Percentiles rank a stretch among this genome's conserved stretches.
Evolutionary conservation across 1,140 invertebrate genomes (phyloP).

Genomic region (Oncopodura yosiiana): DNA sequence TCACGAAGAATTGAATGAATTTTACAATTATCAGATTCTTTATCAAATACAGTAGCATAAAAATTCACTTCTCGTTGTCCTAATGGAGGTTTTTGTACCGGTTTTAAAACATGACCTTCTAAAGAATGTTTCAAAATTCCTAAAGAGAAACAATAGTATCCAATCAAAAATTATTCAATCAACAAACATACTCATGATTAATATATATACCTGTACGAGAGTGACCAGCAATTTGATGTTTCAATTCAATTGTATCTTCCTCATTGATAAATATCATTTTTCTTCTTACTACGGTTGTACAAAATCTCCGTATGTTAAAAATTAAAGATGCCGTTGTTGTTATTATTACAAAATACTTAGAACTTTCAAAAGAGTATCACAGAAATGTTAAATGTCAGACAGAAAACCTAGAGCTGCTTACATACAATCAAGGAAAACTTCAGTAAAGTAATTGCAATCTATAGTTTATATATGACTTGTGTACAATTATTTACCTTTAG

Average conservation of each 20-base stretch:
- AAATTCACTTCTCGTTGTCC: conserved; percentile 32
- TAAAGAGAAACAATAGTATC: neutral
- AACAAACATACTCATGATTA: neutral
- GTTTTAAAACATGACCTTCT: conserved; percentile 32
- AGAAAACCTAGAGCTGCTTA: too few species aligned
- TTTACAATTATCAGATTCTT: neutral
- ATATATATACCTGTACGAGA: neutral
- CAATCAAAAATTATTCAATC: neutral
- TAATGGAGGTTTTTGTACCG: conserved; percentile 25
- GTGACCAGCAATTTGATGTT: conserved; percentile 20
- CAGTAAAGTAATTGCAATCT: too few species aligned
- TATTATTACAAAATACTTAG: too few species aligned
- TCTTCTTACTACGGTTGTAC: too few species aligned
- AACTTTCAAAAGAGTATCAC: too few species aligned
- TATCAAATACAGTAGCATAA: conserved; percentile 22
- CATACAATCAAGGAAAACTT: too few species aligned
- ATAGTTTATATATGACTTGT: too few species aligned
- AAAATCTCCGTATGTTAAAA: too few species aligned
- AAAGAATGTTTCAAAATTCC: conserved; percentile 30
- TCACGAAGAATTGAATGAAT: neutral
- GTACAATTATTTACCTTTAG: too few species aligned
- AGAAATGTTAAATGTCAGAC: too few species aligned
- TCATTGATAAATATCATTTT: too few species aligned
- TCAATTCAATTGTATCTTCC: conserved; percentile 8
- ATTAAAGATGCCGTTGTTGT: too few species aligned